These are phyloP conservation scores for Lutjanus campechanus DNA, from an alignment of 2,797 vertebrate genomes.

Conservation along the genomic window DNA sequence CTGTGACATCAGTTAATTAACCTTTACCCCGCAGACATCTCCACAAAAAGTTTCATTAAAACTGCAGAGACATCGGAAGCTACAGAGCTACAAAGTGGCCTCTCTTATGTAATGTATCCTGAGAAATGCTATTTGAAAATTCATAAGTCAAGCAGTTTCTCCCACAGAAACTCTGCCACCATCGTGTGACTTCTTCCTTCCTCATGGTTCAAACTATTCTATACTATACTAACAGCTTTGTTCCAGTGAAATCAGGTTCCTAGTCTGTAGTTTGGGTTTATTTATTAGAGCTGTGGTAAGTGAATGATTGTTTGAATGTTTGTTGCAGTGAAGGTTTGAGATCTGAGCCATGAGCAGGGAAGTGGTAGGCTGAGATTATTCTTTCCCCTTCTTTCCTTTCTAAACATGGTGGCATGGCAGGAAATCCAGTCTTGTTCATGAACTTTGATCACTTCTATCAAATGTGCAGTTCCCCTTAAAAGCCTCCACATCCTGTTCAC, in stretches of 20 bases:
- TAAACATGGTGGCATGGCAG: neutral
- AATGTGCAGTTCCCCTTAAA: conserved; percentile 1
- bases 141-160: neutral
- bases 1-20: neutral
- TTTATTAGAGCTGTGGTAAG: conserved; percentile 30
- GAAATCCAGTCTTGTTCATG: neutral
- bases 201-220: neutral
- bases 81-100: neutral
- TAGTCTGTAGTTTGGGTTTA: conserved; percentile 38
- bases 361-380: neutral
- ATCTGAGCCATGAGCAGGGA: neutral
- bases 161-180: neutral
- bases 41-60: neutral
- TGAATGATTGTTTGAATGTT: conserved; percentile 6
- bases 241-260: conserved; percentile 37
- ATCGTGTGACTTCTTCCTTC: neutral
- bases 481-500: conserved; percentile 8
- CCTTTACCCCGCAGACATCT: neutral
- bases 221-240: conserved; percentile 19
- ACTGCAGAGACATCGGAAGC: neutral
- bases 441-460: neutral
- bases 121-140: neutral
- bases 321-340: conserved; percentile 9
- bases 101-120: neutral
- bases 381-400: neutral